phyloP scores from a whole-genome alignment of 2,888 invertebrate genomes.

The Xanthorhoe spadicearia region DNA sequence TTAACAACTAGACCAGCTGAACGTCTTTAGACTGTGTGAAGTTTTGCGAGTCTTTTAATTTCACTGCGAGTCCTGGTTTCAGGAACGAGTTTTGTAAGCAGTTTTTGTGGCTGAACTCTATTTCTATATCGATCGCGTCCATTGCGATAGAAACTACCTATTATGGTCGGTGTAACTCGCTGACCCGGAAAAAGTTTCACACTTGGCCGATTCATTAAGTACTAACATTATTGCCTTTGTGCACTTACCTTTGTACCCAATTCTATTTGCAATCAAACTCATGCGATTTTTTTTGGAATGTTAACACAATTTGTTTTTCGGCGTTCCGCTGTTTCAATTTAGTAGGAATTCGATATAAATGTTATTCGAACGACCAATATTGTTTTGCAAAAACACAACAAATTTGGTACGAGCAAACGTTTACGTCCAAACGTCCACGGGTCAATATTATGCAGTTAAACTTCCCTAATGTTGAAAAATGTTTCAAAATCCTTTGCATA shows the following conservation, averaged over 20 bases:
- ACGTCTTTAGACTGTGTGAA: slow-evolving; percentile 1
- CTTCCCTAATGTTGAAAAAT: too few relatives aligned
- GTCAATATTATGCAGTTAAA: too few relatives aligned
- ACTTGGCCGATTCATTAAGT: slow-evolving; percentile 30
- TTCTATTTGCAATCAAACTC: slow-evolving; percentile 12
- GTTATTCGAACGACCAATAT: background rate
- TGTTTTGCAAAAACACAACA: background rate
- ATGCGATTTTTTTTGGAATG: background rate
- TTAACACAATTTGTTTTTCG: slow-evolving; percentile 4
- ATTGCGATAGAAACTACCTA: slow-evolving; percentile 5
- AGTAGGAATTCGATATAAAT: slow-evolving; percentile 7
- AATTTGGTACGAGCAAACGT: background rate
- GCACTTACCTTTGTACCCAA: background rate
- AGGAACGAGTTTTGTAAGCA: background rate
- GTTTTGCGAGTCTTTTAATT: slow-evolving; percentile 8
- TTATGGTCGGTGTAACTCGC: slow-evolving; percentile 13
- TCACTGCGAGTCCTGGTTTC: background rate
- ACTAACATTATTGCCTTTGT: slow-evolving; percentile 19
- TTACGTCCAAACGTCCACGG: background rate
- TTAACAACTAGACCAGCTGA: background rate
- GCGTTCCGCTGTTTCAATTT: slow-evolving; percentile 4
- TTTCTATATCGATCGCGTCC: slow-evolving; percentile 1
- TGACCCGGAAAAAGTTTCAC: slow-evolving; percentile 35
- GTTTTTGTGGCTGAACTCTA: slow-evolving; percentile 7
- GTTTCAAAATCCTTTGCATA: too few relatives aligned